Conservation (phyloP, 1,140 invertebrate species). For the Latrodectus geometricus region DNA sequence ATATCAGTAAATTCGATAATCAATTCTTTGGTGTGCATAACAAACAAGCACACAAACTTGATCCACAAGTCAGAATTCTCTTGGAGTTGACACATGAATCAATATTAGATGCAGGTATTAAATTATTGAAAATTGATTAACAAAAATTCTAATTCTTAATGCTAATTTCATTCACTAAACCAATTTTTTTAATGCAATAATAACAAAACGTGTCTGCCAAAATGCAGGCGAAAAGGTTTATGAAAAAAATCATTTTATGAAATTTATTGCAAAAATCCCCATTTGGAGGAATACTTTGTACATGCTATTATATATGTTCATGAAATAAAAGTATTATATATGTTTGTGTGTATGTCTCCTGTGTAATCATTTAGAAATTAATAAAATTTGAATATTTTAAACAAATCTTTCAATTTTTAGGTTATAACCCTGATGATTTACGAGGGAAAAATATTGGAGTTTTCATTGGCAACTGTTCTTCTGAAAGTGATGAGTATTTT, state of each 20-base stretch:
- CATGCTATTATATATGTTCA: no score
- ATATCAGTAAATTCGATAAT: slow-evolving; percentile 87
- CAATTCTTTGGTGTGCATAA: slow-evolving; percentile 93
- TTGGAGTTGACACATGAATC: slow-evolving; percentile 95
- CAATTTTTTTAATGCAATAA: not conserved
- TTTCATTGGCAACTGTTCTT: slow-evolving; percentile 87
- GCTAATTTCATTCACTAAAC: no score
- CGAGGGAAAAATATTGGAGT: slow-evolving; percentile 84
- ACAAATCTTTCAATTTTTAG: slow-evolving; percentile 38
- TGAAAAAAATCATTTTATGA: no score
- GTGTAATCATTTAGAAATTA: no score
- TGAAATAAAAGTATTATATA: no score
- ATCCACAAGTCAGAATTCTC: slow-evolving; percentile 91
- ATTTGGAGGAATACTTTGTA: no score
- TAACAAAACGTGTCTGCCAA: not conserved
- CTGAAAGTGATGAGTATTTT: slow-evolving; percentile 88
- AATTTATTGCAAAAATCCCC: no score
- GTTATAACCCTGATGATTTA: slow-evolving; percentile 67
- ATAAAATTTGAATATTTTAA: not conserved
- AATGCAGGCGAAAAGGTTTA: not conserved
- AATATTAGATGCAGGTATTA: slow-evolving; percentile 87
- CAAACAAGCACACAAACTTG: slow-evolving; percentile 95
- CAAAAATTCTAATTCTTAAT: no score
- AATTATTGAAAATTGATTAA: not conserved
- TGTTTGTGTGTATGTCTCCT: no score